Evolutionary conservation across 2,797 vertebrate species (phyloP), one percentile per base, ranked within the genome.

Genomic region (Thamnophis elegans): DNA sequence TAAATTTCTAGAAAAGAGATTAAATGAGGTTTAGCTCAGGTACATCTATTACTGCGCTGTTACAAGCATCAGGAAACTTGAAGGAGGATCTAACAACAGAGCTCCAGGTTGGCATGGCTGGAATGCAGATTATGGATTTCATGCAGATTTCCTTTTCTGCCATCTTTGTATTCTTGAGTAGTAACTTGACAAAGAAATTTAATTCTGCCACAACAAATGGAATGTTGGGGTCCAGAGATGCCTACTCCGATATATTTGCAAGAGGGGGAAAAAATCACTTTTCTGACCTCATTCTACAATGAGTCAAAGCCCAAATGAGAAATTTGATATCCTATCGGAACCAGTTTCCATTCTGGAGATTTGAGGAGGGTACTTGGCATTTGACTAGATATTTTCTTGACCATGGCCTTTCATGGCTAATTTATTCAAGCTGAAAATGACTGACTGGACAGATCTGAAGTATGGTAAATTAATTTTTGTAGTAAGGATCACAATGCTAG

Each of bases 1-100:
- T 55, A 68, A 68, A 32, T n/a, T 32, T 13, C 73, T 60, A 73
- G 59, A 87, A 92, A 25, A 90, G 51, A 28, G 56, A 89, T 60
- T 12, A 0, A 28, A 32, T 91, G 51, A 65, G 73, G 4, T 51
- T n/a, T 85, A 73, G 11, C 56, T 86, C 4, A 0, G 0, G 26
- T 58, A 53, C 42, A 82, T 86, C 13, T 4, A 53, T 0, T 36
- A 1, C 22, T 0, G 0, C 26, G 2, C 1, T 0, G 4, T 2
- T 53, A 36, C 1, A 26, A 47, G 9, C 36, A 32, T 58, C 20
- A 86, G 28, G 53, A 92, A 90, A 85, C 13, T 47, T 5, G 36
- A 42, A 65, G n/a, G 56, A 73, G 68, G 16, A 36, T 73, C 68
- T 36, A 73, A 73, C 68, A 36, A 73, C 16, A 36, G 32, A 20